A percentile compares a stretch with the other conserved stretches of the same genome.
These are phyloP conservation scores for Maniola hyperantus DNA, from an alignment of 2,888 invertebrate genomes.

Conservation along the genomic window DNA sequence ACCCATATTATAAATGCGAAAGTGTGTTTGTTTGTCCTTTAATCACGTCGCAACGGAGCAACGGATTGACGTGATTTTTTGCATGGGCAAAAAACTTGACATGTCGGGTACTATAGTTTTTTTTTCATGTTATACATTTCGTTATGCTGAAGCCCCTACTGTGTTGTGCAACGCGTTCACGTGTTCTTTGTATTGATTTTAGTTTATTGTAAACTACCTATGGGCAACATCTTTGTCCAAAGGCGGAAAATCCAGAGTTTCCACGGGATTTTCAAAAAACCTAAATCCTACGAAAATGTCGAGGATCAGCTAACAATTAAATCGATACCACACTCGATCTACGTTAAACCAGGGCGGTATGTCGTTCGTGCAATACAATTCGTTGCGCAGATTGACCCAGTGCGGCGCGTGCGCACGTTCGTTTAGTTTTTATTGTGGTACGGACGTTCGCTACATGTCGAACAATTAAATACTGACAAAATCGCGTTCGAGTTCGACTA, in stretches of 20 bases:
- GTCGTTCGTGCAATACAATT: slow-evolving; percentile 63
- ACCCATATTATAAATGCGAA: too few species aligned
- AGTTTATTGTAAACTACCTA: background rate
- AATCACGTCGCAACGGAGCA: too few species aligned
- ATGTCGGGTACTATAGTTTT: too few species aligned
- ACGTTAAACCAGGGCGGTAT: slow-evolving; percentile 52
- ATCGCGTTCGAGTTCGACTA: slow-evolving; percentile 15
- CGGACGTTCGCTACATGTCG: slow-evolving; percentile 29
- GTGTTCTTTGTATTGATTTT: background rate
- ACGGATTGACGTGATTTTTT: too few species aligned
- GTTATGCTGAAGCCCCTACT: background rate
- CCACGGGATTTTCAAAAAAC: background rate
- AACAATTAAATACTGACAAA: slow-evolving; percentile 26
- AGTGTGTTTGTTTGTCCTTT: too few species aligned
- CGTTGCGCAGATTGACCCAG: slow-evolving; percentile 66
- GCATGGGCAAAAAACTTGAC: too few species aligned
- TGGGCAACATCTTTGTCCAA: slow-evolving; percentile 17
- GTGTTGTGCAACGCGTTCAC: slow-evolving; percentile 4
- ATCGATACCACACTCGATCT: slow-evolving; percentile 13
- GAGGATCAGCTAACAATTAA: background rate
- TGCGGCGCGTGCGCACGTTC: slow-evolving; percentile 55
- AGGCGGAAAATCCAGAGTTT: too few species aligned
- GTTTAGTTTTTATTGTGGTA: slow-evolving; percentile 40
- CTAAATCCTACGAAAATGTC: background rate
- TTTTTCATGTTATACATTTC: background rate